Conservation (phyloP, 2,113 vertebrate species). For the Catharus fuscescens region DNA sequence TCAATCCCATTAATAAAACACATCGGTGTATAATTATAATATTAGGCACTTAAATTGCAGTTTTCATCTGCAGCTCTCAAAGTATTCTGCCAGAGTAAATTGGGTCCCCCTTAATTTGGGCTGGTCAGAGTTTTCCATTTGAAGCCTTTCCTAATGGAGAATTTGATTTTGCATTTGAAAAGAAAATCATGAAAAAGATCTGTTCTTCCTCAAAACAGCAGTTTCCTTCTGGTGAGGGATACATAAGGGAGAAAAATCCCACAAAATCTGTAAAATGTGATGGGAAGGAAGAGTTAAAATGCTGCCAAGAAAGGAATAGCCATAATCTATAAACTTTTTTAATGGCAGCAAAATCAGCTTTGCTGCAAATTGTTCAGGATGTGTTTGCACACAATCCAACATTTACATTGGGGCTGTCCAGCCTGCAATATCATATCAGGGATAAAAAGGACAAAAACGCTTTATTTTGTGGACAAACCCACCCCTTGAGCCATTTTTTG, state of each 20-base stretch:
- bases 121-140: not conserved
- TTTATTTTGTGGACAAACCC: not conserved
- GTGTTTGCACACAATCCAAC: not conserved
- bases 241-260: accelerated
- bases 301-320: not conserved
- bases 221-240: not conserved
- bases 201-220: not conserved
- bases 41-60: constrained; percentile 63
- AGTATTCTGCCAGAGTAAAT: constrained; percentile 34
- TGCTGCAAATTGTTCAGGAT: not conserved
- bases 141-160: not conserved
- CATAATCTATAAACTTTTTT: not conserved
- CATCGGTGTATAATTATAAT: constrained; percentile 58
- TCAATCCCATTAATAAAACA: constrained; percentile 64
- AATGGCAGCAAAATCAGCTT: not conserved
- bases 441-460: not conserved
- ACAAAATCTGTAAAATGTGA: not conserved
- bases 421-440: accelerated
- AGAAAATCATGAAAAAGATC: accelerated
- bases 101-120: constrained; percentile 2
- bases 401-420: accelerated
- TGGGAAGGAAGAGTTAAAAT: not conserved
- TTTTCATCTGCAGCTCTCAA: constrained; percentile 51
- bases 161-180: not conserved
- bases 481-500: accelerated